Conservation (phyloP, 2,113 vertebrate species). For the Felis chaus region DNA sequence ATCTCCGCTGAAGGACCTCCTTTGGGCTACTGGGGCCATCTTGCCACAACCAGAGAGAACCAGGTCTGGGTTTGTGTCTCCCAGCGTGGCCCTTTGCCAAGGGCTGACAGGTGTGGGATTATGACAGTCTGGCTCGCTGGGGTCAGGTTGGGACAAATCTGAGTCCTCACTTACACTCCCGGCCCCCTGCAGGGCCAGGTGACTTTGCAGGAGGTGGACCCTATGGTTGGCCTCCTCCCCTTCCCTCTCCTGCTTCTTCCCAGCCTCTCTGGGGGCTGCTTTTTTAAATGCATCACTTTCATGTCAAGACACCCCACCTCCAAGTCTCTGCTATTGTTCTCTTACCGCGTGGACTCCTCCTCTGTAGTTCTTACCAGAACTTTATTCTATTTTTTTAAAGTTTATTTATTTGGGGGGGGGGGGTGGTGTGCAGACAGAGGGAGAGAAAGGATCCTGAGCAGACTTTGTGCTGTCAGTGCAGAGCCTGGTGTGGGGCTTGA, state of each 20-base stretch:
- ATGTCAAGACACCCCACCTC: rapidly evolving
- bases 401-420: no score
- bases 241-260: not conserved
- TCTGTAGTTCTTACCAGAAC: not conserved
- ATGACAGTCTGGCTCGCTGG: not conserved
- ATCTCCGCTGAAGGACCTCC: rapidly evolving
- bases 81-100: not conserved
- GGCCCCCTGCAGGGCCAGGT: rapidly evolving
- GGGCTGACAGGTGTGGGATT: rapidly evolving
- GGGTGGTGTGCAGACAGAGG: no score
- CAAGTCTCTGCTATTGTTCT: rapidly evolving
- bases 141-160: not conserved
- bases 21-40: not conserved
- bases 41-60: not conserved
- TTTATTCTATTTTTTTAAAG: not conserved
- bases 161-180: not conserved
- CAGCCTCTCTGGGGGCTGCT: rapidly evolving
- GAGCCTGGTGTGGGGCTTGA: no score
- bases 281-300: not conserved
- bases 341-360: rapidly evolving
- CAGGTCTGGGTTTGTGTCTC: not conserved
- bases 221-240: no score
- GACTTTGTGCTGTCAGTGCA: no score
- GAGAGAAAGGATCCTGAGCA: no score
- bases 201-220: not conserved